Evolutionary conservation across 1,140 invertebrate species (phyloP), one percentile per base, ranked within the genome.

Genomic region (Cydia fagiglandana): DNA sequence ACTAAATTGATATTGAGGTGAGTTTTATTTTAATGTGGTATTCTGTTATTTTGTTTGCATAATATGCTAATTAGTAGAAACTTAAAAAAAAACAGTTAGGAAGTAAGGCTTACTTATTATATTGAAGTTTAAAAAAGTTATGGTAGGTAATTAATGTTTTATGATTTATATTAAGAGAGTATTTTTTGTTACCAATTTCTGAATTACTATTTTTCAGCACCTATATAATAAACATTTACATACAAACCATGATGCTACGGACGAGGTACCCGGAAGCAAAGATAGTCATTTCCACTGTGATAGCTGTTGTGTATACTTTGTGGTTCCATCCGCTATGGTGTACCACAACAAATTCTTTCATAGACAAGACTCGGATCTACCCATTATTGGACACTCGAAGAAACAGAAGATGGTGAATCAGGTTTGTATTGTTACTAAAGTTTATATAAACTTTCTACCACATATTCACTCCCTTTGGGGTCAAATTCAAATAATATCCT

Each of bases 341-440:
- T 95, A 95, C 86, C 95, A 96, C 79, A 93, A 94, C 79, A 94
- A 94, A 80, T 95, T 95, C 50, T 94, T 94, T 80, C 95, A 96
- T 81, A 92, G 95, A 86, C 93, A 95, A 81, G 93, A 91, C 10
- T 84, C 83, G 38, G 91, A 92, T 45, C 28, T 91, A 47, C 84
- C 84, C 10, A 70, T 80, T 64, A 77, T 91, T 79, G 91, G 91
- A 15, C 81, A 84, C 13, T 91, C 91, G 24, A 92, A 90, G 76
- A 92, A 92, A 86, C 81, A 89, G 0, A 91, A 88, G 81, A 73
- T 85, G 28, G 83, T 80, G 47, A 84, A 83, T 34, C 85, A 90
- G 83, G 91, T 92, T 86, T 74, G 64, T 64, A 61, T 12, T 24
- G 10, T 61, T 20, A 24, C 20, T 10, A 7, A 13, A 15, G 15